Base-by-base conservation (phyloP, 2,113 vertebrate species). In the Nyctereutes procyonoides region DNA sequence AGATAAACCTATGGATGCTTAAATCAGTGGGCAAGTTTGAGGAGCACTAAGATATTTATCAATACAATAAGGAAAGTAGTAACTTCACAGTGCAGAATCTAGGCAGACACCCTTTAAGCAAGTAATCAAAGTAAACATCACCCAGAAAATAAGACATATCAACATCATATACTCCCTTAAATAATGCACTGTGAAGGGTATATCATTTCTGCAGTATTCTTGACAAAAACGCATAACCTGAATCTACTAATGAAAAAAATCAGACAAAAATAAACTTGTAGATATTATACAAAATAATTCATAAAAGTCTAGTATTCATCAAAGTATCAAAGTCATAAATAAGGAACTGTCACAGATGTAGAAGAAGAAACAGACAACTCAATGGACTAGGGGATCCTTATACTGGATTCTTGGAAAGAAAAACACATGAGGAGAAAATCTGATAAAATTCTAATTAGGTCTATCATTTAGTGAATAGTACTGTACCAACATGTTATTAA, bases 311-410 rank as follows among this genome's bases (percentile, higher is more conserved):
- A 80, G 20, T 73, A 91, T 30, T 62, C 38, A 76, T 92, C 38
- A 77, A 90, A 87, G 56, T 76, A 26, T 94, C 92, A 81, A 58
- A 90, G 63, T 67, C 28, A 92, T 35, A 28, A 95, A 76, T 77
- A 55, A 92, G 15, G 32, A 94, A 76, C 12, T 77, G 22, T 77
- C 55, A 84, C 22, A 86, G 60, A 80, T 35, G 32, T 71, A 38
- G 17, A 26, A 91, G n/a, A 51, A 71, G 80, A 26, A 80, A 91
- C 38, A 63, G 32, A 35, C 1, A 90, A 69, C 53, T 83, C 48
- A 90, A 48, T n/a, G 55, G 28, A 55, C 79, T 71, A 28, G 30
- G 8, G 14, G 85, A 69, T 76, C 60, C 62, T 62, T 62, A 15
- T 73, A 69, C 14, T 73, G 35, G 22, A 35, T 58, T 56, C 26